Conservation (phyloP, 1,140 invertebrate genomes). For the Tetragonula clypearis region DNA sequence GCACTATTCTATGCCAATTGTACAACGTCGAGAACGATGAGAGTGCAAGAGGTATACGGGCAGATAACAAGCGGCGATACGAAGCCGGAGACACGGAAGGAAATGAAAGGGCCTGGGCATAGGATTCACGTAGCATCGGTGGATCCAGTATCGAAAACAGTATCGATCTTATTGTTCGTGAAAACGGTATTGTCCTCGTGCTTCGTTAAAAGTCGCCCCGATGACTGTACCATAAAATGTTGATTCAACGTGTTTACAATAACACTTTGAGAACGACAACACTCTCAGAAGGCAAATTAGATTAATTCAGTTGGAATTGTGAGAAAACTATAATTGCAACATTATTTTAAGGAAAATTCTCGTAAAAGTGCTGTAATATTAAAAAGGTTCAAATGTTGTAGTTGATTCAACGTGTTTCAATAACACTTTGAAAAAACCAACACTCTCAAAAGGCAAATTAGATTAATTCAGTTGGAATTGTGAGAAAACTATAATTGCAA, state of each 20-base stretch:
- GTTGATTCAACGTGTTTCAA: neutral
- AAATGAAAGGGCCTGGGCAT: neutral
- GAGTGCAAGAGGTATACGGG: slow-evolving; percentile 23
- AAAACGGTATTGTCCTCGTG: slow-evolving; percentile 38
- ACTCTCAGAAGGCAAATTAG: neutral
- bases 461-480: too few species aligned
- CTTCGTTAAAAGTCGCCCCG: slow-evolving; percentile 20
- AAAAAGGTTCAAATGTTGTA: too few species aligned
- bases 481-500: too few species aligned
- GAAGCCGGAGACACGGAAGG: slow-evolving; percentile 20
- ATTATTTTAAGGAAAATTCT: too few species aligned
- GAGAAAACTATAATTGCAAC: too few species aligned
- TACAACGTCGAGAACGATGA: slow-evolving; percentile 43
- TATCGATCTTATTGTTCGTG: slow-evolving; percentile 50
- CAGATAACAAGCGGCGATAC: slow-evolving; percentile 46
- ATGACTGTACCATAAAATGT: too few species aligned
- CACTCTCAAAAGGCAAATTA: neutral
- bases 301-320: too few species aligned
- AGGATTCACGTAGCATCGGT: slow-evolving; percentile 22
- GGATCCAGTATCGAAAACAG: slow-evolving; percentile 18
- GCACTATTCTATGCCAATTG: slow-evolving; percentile 54
- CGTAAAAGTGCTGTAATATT: too few species aligned
- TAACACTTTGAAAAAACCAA: too few species aligned
- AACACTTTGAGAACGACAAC: too few species aligned
- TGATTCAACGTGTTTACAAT: neutral